These are phyloP conservation scores for Orthosia incerta DNA, from an alignment of 2,888 invertebrate species.

Conservation along the genomic window DNA sequence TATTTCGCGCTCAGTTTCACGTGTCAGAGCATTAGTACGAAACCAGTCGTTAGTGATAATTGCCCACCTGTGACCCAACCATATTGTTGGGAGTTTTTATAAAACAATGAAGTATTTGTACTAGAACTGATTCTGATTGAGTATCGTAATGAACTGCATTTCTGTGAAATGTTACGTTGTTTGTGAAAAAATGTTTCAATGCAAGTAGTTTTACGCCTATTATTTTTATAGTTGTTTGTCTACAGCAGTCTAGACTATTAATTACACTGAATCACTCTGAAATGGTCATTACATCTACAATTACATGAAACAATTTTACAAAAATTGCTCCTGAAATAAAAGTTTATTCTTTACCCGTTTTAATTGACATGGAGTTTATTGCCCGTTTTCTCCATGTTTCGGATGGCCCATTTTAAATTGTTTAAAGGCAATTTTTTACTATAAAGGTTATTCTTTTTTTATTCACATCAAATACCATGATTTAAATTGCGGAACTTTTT, in stretches of 20 bases:
- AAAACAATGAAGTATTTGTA: conserved; percentile 32
- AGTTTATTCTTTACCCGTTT: too few species aligned
- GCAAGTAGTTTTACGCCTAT: conserved; percentile 7
- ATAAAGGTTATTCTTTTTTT: too few species aligned
- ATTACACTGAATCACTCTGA: conserved; percentile 8
- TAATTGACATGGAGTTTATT: too few species aligned
- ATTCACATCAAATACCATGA: too few species aligned
- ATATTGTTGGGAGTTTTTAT: conserved; percentile 57
- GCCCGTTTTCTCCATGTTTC: too few species aligned
- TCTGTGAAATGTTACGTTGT: conserved; percentile 5
- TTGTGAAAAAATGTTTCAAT: conserved; percentile 21
- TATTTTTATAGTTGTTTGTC: not conserved
- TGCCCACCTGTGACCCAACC: conserved; percentile 66
- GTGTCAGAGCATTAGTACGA: conserved; percentile 64
- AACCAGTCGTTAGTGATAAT: conserved; percentile 67
- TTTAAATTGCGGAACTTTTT: too few species aligned
- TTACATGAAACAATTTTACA: too few species aligned
- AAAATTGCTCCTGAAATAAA: too few species aligned
- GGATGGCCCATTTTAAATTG: too few species aligned
- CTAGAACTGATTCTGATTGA: conserved; percentile 28
- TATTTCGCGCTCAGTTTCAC: conserved; percentile 75
- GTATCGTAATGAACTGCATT: conserved; percentile 40
- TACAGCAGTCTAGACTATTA: conserved; percentile 13
- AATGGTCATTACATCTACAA: too few species aligned
- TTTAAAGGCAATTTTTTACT: too few species aligned